Evolutionary conservation across 2,888 invertebrate species (phyloP).

Genomic region (Drosophila lacicola): DNA sequence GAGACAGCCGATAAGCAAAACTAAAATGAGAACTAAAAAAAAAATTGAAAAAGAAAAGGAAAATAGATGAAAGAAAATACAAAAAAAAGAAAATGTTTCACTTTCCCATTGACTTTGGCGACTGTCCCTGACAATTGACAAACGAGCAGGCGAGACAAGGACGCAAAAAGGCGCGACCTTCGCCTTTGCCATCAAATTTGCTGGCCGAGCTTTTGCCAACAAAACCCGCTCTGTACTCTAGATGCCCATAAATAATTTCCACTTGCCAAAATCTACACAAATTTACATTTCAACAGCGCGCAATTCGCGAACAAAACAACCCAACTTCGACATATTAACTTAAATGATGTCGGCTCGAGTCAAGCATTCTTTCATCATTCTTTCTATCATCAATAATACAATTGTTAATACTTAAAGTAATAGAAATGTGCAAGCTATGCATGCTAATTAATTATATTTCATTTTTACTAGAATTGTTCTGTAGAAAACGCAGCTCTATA

Average conservation of each 20-base stretch:
- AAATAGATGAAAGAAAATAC: conserved; percentile 17
- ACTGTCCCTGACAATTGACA: conserved; percentile 62
- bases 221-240: conserved; percentile 28
- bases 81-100: conserved; percentile 51
- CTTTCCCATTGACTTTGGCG: conserved; percentile 62
- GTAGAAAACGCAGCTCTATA: no score
- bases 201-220: conserved; percentile 48
- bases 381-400: no score
- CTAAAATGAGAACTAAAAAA: conserved; percentile 25
- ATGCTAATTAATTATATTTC: no score
- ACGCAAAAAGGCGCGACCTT: conserved; percentile 50
- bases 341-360: conserved; percentile 26
- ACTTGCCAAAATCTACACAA: conserved; percentile 36
- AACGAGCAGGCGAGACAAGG: conserved; percentile 34
- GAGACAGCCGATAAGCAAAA: conserved; percentile 58
- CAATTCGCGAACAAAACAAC: conserved; percentile 6
- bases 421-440: no score
- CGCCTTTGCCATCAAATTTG: conserved; percentile 70
- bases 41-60: conserved; percentile 3
- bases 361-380: neutral
- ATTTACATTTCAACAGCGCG: conserved; percentile 48
- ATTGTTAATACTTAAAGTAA: no score
- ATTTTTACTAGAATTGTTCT: no score
- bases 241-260: conserved; percentile 54
- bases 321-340: conserved; percentile 1